Evolutionary conservation across 2,113 vertebrate species (phyloP), one percentile per base, ranked within the genome.

Genomic region (Peromyscus polionotus): DNA sequence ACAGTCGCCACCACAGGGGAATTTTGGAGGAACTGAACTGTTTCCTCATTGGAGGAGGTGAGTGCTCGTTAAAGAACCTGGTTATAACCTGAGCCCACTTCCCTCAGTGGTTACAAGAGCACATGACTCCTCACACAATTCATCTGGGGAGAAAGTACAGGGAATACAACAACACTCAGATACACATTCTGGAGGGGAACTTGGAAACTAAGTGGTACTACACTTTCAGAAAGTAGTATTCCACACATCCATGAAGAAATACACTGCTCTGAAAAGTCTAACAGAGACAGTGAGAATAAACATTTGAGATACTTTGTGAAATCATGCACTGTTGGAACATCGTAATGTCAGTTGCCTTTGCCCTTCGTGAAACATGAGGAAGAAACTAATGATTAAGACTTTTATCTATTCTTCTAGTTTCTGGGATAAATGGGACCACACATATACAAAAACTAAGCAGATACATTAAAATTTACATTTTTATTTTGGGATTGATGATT

Each of bases 1-100:
- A 39, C 2, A 4, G 13, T 93, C 48, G 75, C 39, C 24, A 39
- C 75, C 26, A 48, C 88, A 68, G 73, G 95, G 95, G 84, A 96
- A 97, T 97, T 97, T 45, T 84, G 28, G 96, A 97, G 83, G 89
- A 94, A 96, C 39, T 36, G n/a, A 87, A 22, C 7, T 88, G 70
- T 90, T 95, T 95, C 39, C 67, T 81, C 22, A 3, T 13, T 22
- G 14, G 26, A 61, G 36, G 36, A 91, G 33, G 31, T 75, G 11
- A n/a, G 5, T 33, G 20, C 93, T 90, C 33, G 12, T 63, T 26
- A 89, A 86, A 93, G 54, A 81, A 96, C 95, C 36, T 90, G 81
- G 51, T 51, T 94, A 92, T 73, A 73, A 77, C 14, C 42, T 59
- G 39, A 73, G 83, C 24, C 51, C 5, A 88, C 22, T 95, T 96